Evolutionary conservation across 2,888 invertebrate species (phyloP), one percentile per base, ranked within the genome.

Genomic region (Beris morrisii): DNA sequence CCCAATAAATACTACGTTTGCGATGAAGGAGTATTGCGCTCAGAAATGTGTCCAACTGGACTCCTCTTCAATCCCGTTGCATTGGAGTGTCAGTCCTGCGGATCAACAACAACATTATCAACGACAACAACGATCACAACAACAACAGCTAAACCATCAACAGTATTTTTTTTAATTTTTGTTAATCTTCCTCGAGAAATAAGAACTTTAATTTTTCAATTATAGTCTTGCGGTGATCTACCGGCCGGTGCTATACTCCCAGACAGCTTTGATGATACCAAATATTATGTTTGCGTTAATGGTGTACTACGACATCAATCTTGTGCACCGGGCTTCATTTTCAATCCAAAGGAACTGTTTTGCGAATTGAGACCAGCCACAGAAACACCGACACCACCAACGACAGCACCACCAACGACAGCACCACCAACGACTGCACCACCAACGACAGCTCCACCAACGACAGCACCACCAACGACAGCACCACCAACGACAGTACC

Each of bases 271-370:
- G 15, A 30, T 11, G 50, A 43, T 5, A 32, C 46, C 5, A 55
- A 28, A 13, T 68, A 63, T n/a, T 68, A 45, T 53, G 55, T 66
- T 45, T 68, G 68, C 15, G 50, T 48, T 31, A 9, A 53, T 13
- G 68, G 64, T 31, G 13, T 15, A 11, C 53, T 66, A 15, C 55
- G 48, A 32, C 15, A 38, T 30, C 63, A 63, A 43, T 13, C 6
- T 7, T 68, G 68, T 22, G 53, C 57, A 15, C 30, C 45, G 1
- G 61, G 45, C 5, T 59, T 3, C 3, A 46, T 54, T 54, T 66
- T 66, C 38, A 46, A 66, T 54, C 32, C 53, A 31, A 31, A 12
- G n/a, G 30, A 12, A 3, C 15, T 54, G 46, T 12, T 43, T 12
- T 66, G 66, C 22, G 5, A 7, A 38, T 1, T 38, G 7, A 5